phyloP scores from a whole-genome alignment of 2,113 vertebrate species.

The Arvicanthis niloticus region DNA sequence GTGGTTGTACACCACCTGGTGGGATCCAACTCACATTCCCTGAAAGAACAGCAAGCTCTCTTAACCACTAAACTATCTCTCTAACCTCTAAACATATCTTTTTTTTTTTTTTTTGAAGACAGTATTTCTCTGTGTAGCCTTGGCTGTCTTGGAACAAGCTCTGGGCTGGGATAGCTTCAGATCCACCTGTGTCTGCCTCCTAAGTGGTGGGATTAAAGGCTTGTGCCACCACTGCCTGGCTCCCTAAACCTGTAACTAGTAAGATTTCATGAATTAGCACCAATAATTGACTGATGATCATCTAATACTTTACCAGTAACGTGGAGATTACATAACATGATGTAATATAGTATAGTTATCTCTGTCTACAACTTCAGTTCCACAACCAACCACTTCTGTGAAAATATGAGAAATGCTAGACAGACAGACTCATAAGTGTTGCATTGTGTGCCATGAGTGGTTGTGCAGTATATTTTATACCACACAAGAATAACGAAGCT shows the following conservation, averaged over 20 bases:
- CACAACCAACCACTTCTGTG: not conserved
- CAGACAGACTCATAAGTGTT: not conserved
- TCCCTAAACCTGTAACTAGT: not conserved
- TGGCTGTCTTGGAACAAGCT: not conserved
- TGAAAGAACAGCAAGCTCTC: not conserved
- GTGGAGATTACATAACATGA: not conserved
- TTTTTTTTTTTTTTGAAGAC: not conserved
- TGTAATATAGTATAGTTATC: not conserved
- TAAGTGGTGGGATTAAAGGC: not conserved
- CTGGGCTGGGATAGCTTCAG: not conserved
- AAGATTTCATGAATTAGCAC: conserved; percentile 25
- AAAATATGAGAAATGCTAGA: not conserved
- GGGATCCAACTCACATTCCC: not conserved
- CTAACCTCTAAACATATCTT: not conserved
- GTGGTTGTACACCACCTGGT: not conserved
- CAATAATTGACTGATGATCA: conserved; percentile 28
- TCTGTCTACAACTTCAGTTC: not conserved
- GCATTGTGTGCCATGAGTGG: not conserved
- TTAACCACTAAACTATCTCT: not conserved
- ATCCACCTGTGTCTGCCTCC: not conserved
- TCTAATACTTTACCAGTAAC: conserved; percentile 48
- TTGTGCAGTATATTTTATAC: conserved; percentile 32
- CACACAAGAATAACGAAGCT: conserved; percentile 15
- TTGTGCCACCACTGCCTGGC: not conserved
- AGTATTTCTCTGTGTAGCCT: not conserved